Conservation (phyloP, 2,113 vertebrate genomes). For the Hirundichthys speculiger region DNA sequence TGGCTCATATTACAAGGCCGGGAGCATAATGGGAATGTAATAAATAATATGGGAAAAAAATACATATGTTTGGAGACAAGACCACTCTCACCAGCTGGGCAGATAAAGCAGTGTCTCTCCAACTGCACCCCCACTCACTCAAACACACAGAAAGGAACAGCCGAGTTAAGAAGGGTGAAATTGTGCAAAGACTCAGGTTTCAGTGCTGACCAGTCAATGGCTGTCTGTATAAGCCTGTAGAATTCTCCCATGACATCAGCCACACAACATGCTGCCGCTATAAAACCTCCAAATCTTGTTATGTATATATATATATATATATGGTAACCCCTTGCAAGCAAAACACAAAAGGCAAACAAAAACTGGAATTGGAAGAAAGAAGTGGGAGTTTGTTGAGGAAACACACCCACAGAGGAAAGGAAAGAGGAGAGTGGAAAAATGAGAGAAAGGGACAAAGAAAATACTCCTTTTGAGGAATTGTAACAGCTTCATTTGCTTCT, state of each 20-base stretch:
- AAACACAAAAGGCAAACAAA: slow-evolving; percentile 3
- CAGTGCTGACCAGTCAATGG: slow-evolving; percentile 64
- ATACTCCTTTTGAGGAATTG: slow-evolving; percentile 29
- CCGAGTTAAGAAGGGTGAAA: slow-evolving; percentile 73
- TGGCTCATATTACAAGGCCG: slow-evolving; percentile 51
- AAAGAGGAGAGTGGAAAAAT: slow-evolving; percentile 31
- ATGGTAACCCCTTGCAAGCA: slow-evolving; percentile 24
- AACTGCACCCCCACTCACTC: background rate
- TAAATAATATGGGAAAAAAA: slow-evolving; percentile 44
- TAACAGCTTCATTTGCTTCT: slow-evolving; percentile 50
- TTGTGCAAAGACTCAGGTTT: slow-evolving; percentile 67
- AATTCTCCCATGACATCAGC: slow-evolving; percentile 78
- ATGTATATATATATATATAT: background rate
- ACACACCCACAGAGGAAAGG: too few relatives aligned
- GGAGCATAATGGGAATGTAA: slow-evolving; percentile 33
- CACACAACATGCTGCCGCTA: slow-evolving; percentile 44
- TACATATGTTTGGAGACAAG: slow-evolving; percentile 36
- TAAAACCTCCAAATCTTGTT: slow-evolving; percentile 31
- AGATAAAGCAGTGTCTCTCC: slow-evolving; percentile 54
- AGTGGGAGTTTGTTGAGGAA: background rate
- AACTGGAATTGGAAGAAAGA: slow-evolving; percentile 23
- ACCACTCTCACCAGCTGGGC: slow-evolving; percentile 40
- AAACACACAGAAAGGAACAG: slow-evolving; percentile 42
- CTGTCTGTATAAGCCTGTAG: slow-evolving; percentile 52
- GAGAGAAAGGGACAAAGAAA: slow-evolving; percentile 25